Percentiles rank a stretch among this genome's conserved stretches.
Evolutionary conservation across 2,797 vertebrate species (phyloP).

Genomic region (Chloroceryle amazona): DNA sequence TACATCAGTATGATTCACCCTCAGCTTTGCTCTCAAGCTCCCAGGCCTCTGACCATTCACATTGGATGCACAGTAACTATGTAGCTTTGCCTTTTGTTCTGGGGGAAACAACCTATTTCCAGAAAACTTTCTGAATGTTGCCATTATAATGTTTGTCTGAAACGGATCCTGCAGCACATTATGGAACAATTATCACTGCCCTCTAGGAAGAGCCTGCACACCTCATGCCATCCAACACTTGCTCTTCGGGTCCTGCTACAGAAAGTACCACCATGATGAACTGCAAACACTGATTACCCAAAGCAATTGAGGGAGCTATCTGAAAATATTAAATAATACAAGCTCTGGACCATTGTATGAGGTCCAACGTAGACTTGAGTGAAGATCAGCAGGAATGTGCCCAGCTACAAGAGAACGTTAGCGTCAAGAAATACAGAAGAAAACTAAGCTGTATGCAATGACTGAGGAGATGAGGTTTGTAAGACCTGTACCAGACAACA

Average conservation of each 20-base stretch:
- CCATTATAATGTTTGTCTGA: not conserved
- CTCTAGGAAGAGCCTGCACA: not conserved
- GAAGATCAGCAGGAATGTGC: rapidly evolving
- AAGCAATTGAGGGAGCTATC: not conserved
- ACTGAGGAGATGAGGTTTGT: not conserved
- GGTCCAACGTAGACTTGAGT: not conserved
- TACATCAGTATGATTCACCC: not conserved
- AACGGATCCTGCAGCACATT: not conserved
- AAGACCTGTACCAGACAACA: not conserved
- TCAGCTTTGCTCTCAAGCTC: not conserved
- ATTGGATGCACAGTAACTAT: rapidly evolving
- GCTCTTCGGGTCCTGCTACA: not conserved
- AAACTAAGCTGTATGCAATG: not conserved
- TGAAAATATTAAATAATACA: not conserved
- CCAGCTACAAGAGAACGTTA: not conserved
- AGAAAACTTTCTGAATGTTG: not conserved
- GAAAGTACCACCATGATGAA: rapidly evolving
- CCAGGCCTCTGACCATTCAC: not conserved
- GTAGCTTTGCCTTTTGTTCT: not conserved
- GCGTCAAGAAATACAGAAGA: not conserved
- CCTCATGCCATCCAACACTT: not conserved
- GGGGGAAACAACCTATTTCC: not conserved
- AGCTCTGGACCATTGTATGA: rapidly evolving
- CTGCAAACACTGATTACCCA: not conserved
- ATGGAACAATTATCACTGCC: not conserved